Conservation (phyloP, 2,113 vertebrate species). For the Benitochromis conjunctus region DNA sequence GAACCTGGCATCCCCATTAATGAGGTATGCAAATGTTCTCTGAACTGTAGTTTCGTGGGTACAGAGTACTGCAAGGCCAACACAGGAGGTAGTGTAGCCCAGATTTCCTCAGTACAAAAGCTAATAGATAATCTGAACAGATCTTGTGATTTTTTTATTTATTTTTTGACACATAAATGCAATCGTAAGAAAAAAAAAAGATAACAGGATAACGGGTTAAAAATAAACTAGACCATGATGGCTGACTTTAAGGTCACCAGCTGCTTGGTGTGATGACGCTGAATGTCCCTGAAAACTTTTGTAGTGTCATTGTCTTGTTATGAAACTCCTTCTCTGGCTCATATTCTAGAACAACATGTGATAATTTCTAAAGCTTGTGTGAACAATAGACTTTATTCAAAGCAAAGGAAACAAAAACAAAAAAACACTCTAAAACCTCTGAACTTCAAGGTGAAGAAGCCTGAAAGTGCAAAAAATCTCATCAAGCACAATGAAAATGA, state of each 20-base stretch:
- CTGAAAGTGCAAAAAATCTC: background rate
- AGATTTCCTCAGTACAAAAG: background rate
- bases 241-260: background rate
- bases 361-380: background rate
- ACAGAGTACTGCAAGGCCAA: background rate
- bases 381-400: background rate
- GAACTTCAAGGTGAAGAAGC: background rate
- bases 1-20: background rate
- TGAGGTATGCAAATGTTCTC: background rate
- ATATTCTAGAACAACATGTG: background rate
- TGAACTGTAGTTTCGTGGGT: background rate
- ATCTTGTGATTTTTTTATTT: too few species aligned
- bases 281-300: background rate
- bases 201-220: too few species aligned
- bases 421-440: background rate
- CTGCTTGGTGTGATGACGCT: accelerated
- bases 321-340: background rate
- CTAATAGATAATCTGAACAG: background rate
- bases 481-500: background rate
- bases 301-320: background rate
- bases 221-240: background rate
- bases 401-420: background rate
- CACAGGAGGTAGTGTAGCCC: accelerated
- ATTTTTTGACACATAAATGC: background rate
- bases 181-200: background rate